Conservation (phyloP, 1,140 invertebrate genomes). For the Hydropsyche tenuis region DNA sequence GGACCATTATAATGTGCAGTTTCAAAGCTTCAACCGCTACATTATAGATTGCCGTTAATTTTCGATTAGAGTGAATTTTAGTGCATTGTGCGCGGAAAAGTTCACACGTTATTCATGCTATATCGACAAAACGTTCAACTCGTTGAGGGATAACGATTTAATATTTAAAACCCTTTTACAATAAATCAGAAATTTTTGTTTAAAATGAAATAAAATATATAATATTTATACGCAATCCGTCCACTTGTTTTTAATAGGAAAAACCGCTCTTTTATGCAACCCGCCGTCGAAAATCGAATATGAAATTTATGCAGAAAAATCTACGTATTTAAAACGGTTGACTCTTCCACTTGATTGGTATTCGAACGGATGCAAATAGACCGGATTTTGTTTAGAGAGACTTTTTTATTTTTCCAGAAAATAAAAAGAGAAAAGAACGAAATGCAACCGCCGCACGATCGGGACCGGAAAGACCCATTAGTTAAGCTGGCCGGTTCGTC, state of each 20-base stretch:
- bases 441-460: neutral
- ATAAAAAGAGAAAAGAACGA: neutral
- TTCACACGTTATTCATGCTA: too few relatives aligned
- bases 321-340: too few relatives aligned
- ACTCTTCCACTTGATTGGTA: neutral
- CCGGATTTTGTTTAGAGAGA: neutral
- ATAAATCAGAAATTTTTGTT: too few relatives aligned
- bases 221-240: too few relatives aligned
- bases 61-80: slow-evolving; percentile 2
- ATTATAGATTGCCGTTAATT: slow-evolving; percentile 1
- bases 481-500: slow-evolving; percentile 7
- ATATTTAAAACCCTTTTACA: too few relatives aligned
- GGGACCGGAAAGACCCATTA: slow-evolving; percentile 13
- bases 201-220: too few relatives aligned
- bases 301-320: neutral
- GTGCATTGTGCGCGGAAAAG: slow-evolving; percentile 4
- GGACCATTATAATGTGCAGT: neutral
- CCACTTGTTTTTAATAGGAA: too few relatives aligned
- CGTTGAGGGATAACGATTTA: neutral
- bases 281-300: neutral
- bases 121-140: neutral
- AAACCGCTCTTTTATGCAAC: too few relatives aligned
- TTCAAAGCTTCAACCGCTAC: neutral
- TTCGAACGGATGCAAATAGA: slow-evolving; percentile 1
- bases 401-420: neutral